These are phyloP conservation scores for Rousettus madagascariensis DNA, from an alignment of 2,797 vertebrate species.

Conservation along the genomic window DNA sequence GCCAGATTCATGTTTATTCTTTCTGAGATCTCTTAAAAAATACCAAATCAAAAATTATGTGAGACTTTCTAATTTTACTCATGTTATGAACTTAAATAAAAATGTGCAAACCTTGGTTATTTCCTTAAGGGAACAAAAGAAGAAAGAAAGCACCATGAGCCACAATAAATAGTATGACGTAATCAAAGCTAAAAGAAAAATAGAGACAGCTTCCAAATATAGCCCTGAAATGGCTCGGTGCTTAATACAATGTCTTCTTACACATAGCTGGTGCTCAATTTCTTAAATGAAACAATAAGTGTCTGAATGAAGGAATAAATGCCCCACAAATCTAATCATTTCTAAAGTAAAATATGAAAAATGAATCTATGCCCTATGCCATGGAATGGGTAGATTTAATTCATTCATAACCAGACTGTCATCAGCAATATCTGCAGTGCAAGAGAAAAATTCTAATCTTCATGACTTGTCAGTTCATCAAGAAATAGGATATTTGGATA, in stretches of 20 bases:
- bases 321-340: not conserved
- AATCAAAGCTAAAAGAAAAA: not conserved
- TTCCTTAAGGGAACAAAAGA: not conserved
- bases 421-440: not conserved
- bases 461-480: not conserved
- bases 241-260: not conserved
- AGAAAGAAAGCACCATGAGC: not conserved
- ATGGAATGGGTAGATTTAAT: not conserved
- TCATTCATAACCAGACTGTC: not conserved
- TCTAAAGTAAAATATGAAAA: not conserved
- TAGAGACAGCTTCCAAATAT: not conserved
- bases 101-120: not conserved
- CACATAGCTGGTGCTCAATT: not conserved
- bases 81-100: not conserved
- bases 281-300: not conserved
- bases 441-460: constrained; percentile 21
- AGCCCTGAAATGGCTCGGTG: not conserved
- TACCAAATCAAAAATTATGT: not conserved
- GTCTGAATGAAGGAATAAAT: not conserved
- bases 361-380: not conserved
- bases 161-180: not conserved
- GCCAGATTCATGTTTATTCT: not conserved
- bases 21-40: not conserved
- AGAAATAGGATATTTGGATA: not conserved
- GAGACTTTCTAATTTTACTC: not conserved